Conservation (phyloP, 2,888 invertebrate genomes). For the Iphiclides podalirius region DNA sequence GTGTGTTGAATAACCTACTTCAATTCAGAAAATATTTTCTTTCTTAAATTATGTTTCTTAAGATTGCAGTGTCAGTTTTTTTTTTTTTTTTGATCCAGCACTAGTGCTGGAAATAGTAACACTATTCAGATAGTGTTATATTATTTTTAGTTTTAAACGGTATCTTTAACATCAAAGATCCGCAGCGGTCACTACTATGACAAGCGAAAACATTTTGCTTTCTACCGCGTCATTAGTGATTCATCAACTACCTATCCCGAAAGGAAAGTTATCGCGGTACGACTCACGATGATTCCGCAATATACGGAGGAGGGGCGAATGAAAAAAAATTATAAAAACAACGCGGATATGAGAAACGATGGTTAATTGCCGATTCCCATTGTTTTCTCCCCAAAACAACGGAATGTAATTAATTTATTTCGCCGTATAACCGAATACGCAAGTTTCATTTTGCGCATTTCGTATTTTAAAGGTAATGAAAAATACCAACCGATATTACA, state of each 20-base stretch:
- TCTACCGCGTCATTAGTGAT: constrained; percentile 10
- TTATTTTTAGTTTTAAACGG: no score
- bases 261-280: background rate
- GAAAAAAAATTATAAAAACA: constrained; percentile 5
- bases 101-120: no score
- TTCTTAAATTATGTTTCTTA: no score
- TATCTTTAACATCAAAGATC: background rate
- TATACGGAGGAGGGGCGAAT: background rate
- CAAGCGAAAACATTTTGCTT: constrained; percentile 5
- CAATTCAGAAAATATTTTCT: no score
- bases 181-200: constrained; percentile 6
- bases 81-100: no score
- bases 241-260: constrained; percentile 15
- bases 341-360: constrained; percentile 26
- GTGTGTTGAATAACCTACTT: no score
- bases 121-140: no score
- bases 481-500: no score
- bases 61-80: no score
- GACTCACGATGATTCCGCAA: constrained; percentile 16
- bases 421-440: constrained; percentile 18
- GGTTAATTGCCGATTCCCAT: constrained; percentile 30
- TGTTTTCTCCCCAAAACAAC: constrained; percentile 27
- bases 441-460: constrained; percentile 21
- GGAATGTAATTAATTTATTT: constrained; percentile 31
- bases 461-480: no score